A percentile compares a stretch with the other conserved stretches of the same genome.
Evolutionary conservation across 2,113 vertebrate species (phyloP).

Genomic region (Lepidothrix coronata): DNA sequence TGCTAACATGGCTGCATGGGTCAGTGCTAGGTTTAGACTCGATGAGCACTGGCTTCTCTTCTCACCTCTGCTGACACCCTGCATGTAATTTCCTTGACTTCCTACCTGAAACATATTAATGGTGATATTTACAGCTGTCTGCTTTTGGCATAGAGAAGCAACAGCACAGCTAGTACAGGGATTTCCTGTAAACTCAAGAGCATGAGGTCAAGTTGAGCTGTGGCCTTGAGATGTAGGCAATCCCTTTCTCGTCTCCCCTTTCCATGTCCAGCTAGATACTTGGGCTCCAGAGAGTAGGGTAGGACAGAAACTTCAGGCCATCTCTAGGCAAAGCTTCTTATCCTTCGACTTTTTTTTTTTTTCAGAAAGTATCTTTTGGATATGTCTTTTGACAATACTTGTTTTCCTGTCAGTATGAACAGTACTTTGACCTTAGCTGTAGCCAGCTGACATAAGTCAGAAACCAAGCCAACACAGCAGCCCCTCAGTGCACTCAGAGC

Average conservation of each 20-base stretch:
- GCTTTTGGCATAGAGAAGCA: neutral
- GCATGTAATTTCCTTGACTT: neutral
- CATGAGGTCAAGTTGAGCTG: neutral
- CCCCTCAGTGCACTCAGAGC: rapidly evolving
- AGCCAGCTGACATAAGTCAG: neutral
- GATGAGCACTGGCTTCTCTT: rapidly evolving
- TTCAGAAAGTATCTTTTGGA: neutral
- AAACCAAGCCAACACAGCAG: neutral
- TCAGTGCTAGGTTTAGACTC: neutral
- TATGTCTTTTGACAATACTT: neutral
- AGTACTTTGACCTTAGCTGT: neutral
- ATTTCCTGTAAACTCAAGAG: neutral
- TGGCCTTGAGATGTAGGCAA: neutral
- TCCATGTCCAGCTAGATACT: neutral
- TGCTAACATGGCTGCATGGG: rapidly evolving
- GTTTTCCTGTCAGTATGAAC: neutral
- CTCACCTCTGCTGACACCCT: neutral
- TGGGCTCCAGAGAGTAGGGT: neutral
- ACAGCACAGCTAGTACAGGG: neutral
- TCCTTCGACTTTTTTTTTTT: neutral
- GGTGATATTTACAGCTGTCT: neutral
- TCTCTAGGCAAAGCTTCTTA: neutral
- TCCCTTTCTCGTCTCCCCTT: neutral
- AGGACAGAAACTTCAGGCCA: neutral
- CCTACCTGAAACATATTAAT: neutral